Percentiles rank a stretch among this genome's conserved stretches.
These are phyloP conservation scores for Enteromius argenteus DNA, from an alignment of 2,797 vertebrate genomes.

Conservation along the genomic window DNA sequence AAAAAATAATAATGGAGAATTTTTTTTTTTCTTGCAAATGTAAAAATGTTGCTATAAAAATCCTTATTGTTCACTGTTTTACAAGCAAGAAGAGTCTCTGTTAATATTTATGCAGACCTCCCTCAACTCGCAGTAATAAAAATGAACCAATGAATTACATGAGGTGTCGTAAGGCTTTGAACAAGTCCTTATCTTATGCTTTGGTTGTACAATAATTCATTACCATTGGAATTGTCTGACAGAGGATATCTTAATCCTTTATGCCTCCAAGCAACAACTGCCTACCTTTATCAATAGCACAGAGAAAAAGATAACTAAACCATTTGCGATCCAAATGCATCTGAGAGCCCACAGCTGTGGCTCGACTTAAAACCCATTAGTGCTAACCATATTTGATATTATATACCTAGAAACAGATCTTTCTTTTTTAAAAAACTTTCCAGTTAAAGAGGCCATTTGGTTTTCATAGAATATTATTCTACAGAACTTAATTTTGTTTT, in stretches of 20 bases:
- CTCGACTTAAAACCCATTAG: constrained; percentile 26
- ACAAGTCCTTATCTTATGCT: neutral
- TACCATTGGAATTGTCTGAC: constrained; percentile 7
- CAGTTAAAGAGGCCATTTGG: constrained; percentile 7
- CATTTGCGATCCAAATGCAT: constrained; percentile 18
- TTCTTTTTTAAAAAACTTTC: neutral
- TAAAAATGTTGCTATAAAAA: neutral
- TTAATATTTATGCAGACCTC: neutral
- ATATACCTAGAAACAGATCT: neutral
- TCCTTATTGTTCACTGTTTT: neutral
- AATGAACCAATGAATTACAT: neutral
- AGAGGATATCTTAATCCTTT: constrained; percentile 8
- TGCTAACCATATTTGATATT: constrained; percentile 6
- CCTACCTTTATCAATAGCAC: constrained; percentile 19
- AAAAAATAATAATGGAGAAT: neutral
- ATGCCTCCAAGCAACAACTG: constrained; percentile 14
- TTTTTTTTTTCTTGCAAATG: neutral
- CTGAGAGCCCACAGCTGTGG: constrained; percentile 32
- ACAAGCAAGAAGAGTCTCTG: neutral
- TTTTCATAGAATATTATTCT: constrained; percentile 14
- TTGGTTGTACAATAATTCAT: constrained; percentile 27
- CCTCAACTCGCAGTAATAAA: neutral
- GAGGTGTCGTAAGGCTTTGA: neutral
- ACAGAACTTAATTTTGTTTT: neutral
- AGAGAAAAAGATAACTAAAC: constrained; percentile 24